phyloP scores from a whole-genome alignment of 2,888 invertebrate species.

The Helicoverpa assulta region DNA sequence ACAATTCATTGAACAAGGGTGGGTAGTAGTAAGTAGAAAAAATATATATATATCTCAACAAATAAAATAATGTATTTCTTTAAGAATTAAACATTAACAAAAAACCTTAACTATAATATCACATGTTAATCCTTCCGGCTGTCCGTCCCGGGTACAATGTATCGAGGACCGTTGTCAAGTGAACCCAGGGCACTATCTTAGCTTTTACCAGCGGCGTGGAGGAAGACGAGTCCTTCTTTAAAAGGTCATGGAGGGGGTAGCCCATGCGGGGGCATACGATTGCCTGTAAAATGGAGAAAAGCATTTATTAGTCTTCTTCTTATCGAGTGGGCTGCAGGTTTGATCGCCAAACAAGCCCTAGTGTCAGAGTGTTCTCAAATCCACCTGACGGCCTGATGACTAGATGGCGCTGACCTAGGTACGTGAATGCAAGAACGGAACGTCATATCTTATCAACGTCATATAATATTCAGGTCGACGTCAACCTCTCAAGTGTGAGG shows the following conservation, averaged over 20 bases:
- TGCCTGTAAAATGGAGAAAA: conserved; percentile 68
- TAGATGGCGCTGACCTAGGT: too few relatives aligned
- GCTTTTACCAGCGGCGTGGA: conserved; percentile 74
- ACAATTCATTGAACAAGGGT: too few relatives aligned
- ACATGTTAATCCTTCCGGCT: conserved; percentile 31
- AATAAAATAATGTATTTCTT: not conserved
- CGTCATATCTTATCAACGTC: too few relatives aligned
- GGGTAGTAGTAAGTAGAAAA: not conserved
- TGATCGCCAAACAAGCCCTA: too few relatives aligned
- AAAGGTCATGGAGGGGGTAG: conserved; percentile 79
- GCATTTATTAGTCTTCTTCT: not conserved
- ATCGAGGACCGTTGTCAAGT: conserved; percentile 73
- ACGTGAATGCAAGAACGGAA: too few relatives aligned
- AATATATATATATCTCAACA: not conserved
- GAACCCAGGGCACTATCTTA: conserved; percentile 81
- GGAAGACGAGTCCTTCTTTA: conserved; percentile 74
- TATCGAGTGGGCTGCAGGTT: too few relatives aligned
- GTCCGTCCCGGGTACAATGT: conserved; percentile 71
- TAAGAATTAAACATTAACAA: not conserved
- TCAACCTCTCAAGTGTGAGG: too few relatives aligned
- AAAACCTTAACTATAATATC: conserved; percentile 45
- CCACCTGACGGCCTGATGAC: too few relatives aligned
- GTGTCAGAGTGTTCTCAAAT: too few relatives aligned
- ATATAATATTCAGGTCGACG: too few relatives aligned
- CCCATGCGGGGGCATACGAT: conserved; percentile 82